Percentiles rank a stretch among this genome's conserved stretches.
Conservation (phyloP, 2,797 vertebrate genomes). For the Phataginus tetradactyla region DNA sequence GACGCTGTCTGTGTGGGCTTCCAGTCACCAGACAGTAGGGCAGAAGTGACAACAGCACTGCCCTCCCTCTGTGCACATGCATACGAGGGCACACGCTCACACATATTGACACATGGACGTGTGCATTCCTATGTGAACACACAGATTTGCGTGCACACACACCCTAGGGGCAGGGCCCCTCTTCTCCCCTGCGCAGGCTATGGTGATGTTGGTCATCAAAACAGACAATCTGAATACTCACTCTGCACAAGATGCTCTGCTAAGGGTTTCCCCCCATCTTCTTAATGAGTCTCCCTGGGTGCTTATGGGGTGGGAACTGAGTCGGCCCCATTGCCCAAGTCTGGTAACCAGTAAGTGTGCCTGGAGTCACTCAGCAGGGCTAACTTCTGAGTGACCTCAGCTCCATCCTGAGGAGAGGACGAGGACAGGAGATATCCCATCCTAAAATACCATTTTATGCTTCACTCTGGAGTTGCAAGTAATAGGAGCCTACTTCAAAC, state of each 20-base stretch:
- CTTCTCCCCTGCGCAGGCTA: not conserved
- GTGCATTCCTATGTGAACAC: too few relatives aligned
- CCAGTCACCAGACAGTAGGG: not conserved
- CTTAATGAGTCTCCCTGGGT: not conserved
- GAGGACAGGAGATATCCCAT: not conserved
- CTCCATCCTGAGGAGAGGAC: fast-evolving
- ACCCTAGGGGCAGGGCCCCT: fast-evolving
- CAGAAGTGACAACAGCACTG: not conserved
- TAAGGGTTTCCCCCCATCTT: fast-evolving
- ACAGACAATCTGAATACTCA: fast-evolving
- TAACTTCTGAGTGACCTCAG: not conserved
- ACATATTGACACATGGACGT: fast-evolving
- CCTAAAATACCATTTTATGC: not conserved
- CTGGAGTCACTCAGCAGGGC: fast-evolving
- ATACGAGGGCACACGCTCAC: too few relatives aligned
- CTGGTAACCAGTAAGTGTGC: not conserved
- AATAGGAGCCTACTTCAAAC: not conserved
- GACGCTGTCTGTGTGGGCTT: not conserved
- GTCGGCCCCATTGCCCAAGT: fast-evolving
- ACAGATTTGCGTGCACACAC: too few relatives aligned
- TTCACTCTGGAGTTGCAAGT: too few relatives aligned
- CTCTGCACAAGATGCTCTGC: fast-evolving
- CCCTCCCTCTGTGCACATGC: not conserved
- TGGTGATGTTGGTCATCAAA: not conserved
- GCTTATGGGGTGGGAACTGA: not conserved